Conservation (phyloP, 1,140 invertebrate genomes). For the Metopolophium dirhodum region DNA sequence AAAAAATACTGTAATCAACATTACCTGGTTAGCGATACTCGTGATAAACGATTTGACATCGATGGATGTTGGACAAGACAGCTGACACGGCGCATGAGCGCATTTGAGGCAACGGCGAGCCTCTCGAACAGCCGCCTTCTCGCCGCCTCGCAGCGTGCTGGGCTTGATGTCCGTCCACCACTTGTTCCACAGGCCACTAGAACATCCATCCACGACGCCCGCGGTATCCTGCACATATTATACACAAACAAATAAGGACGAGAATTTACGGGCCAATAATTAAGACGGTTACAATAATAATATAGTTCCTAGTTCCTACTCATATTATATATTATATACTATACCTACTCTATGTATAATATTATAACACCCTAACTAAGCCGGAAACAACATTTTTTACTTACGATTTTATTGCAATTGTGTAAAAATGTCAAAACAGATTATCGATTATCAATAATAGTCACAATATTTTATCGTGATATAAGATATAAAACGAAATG, state of each 20-base stretch:
- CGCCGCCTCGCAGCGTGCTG: conserved; percentile 83
- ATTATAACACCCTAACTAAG: too few relatives aligned
- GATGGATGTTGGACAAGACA: conserved; percentile 96
- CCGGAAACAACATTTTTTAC: not conserved
- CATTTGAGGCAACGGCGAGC: conserved; percentile 94
- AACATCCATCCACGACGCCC: not conserved
- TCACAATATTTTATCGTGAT: not conserved
- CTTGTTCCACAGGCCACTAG: conserved; percentile 74
- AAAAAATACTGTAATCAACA: not conserved
- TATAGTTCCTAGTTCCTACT: too few relatives aligned
- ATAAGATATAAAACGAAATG: not conserved
- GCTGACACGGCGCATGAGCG: conserved; percentile 97
- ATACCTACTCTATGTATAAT: not conserved
- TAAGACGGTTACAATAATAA: not conserved
- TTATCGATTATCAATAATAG: not conserved
- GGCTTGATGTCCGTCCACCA: conserved; percentile 99
- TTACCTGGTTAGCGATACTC: conserved; percentile 92
- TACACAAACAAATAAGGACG: not conserved
- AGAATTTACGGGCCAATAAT: not conserved
- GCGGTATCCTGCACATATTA: not conserved
- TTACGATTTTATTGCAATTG: not conserved
- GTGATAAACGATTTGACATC: conserved; percentile 97
- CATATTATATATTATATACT: not conserved
- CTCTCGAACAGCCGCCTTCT: conserved; percentile 89
- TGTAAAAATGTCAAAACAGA: not conserved